Evolutionary conservation across 2,888 invertebrate species (phyloP).

Genomic region (Bombylius major): DNA sequence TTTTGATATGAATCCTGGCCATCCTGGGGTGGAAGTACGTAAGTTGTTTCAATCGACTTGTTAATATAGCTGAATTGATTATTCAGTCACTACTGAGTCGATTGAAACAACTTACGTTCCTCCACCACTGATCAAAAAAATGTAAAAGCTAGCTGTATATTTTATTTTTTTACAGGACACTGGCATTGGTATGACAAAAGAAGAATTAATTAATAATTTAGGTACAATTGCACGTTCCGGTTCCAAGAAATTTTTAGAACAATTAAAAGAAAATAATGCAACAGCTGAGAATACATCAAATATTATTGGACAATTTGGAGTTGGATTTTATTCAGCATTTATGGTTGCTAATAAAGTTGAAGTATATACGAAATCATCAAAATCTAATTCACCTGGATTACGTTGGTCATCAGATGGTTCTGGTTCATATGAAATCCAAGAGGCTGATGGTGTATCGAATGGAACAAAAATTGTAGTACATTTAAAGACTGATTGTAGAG

Average conservation of each 20-base stretch:
- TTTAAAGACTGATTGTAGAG: conserved; percentile 74
- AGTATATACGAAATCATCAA: conserved; percentile 69
- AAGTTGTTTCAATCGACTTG: too few relatives aligned
- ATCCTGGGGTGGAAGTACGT: too few relatives aligned
- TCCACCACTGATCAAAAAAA: not conserved
- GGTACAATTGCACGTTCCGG: conserved; percentile 95
- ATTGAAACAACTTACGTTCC: too few relatives aligned
- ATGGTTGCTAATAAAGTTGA: conserved; percentile 95
- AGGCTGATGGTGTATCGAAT: conserved; percentile 67
- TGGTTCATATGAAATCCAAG: conserved; percentile 79
- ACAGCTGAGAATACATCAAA: conserved; percentile 50
- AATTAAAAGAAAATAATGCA: conserved; percentile 54
- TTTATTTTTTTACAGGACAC: conserved; percentile 50
- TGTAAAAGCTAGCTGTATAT: not conserved
- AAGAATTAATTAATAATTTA: conserved; percentile 79
- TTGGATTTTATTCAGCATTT: conserved; percentile 95
- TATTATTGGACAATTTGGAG: conserved; percentile 96
- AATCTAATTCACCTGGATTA: conserved; percentile 53
- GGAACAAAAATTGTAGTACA: conserved; percentile 91
- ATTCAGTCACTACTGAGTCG: too few relatives aligned
- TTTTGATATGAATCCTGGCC: not conserved
- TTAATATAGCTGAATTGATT: too few relatives aligned
- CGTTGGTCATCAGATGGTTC: conserved; percentile 88
- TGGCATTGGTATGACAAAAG: conserved; percentile 89
- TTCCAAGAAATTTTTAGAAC: conserved; percentile 83